Evolutionary conservation across 2,797 vertebrate species (phyloP).

Genomic region (Pagetopsis macropterus): DNA sequence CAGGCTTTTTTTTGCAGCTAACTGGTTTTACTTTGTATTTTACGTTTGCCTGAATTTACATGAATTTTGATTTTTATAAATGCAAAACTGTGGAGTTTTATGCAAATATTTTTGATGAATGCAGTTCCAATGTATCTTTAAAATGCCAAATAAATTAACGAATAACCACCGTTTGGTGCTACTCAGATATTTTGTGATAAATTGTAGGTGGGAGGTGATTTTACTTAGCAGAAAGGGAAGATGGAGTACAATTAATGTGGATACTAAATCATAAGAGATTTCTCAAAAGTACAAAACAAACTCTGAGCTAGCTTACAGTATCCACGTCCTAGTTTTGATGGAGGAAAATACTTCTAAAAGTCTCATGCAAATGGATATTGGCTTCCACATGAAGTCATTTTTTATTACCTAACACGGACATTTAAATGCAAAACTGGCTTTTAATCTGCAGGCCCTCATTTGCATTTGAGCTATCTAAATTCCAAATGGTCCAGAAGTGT

Average conservation of each 20-base stretch:
- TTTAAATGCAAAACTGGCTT: too few relatives aligned
- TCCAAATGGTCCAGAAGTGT: not conserved
- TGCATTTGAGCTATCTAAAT: not conserved
- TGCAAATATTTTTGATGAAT: conserved; percentile 65
- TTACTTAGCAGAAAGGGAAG: too few relatives aligned
- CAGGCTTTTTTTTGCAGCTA: conserved; percentile 28
- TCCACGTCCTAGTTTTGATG: too few relatives aligned
- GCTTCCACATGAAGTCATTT: too few relatives aligned
- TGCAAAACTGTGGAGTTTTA: conserved; percentile 59
- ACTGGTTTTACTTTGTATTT: conserved; percentile 38
- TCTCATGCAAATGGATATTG: too few relatives aligned
- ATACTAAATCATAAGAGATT: too few relatives aligned
- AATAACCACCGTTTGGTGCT: conserved; percentile 51
- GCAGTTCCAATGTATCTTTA: conserved; percentile 51
- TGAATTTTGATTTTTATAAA: conserved; percentile 51
- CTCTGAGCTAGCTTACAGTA: too few relatives aligned
- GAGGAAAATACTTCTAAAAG: too few relatives aligned
- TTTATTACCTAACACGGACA: too few relatives aligned
- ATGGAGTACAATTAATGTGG: too few relatives aligned
- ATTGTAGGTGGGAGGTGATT: too few relatives aligned
- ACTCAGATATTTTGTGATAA: not conserved
- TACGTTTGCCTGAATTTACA: conserved; percentile 21
- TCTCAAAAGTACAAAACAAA: too few relatives aligned
- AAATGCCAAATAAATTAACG: conserved; percentile 76
- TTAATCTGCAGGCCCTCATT: not conserved